These are phyloP conservation scores for Remorina albescens DNA, from an alignment of 2,797 vertebrate species.

Conservation along the genomic window DNA sequence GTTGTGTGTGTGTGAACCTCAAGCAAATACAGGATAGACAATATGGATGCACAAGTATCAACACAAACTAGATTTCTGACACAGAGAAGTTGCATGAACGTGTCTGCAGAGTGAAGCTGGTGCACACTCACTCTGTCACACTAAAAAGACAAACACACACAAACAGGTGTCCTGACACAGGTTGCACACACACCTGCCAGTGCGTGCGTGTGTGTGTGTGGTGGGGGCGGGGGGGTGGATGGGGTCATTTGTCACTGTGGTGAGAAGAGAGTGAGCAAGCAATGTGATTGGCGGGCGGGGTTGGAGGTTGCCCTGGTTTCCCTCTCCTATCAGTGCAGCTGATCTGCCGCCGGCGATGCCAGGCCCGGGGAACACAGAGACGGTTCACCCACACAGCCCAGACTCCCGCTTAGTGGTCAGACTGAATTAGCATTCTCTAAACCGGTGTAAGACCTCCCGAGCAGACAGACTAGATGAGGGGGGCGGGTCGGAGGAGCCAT, in stretches of 20 bases:
- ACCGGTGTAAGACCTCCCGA: slow-evolving; percentile 68
- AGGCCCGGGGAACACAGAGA: slow-evolving; percentile 69
- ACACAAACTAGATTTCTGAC: slow-evolving; percentile 3
- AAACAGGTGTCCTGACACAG: slow-evolving; percentile 59
- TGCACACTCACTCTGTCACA: slow-evolving; percentile 32
- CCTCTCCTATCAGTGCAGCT: slow-evolving; percentile 75
- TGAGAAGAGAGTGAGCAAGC: slow-evolving; percentile 39
- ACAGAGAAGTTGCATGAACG: slow-evolving; percentile 1
- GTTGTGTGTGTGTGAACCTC: no score
- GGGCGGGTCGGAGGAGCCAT: slow-evolving; percentile 29
- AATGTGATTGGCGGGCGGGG: slow-evolving; percentile 68
- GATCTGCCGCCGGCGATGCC: slow-evolving; percentile 76
- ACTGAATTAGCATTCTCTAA: slow-evolving; percentile 78
- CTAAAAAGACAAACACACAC: slow-evolving; percentile 18
- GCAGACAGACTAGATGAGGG: slow-evolving; percentile 41
- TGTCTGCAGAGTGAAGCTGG: slow-evolving; percentile 22
- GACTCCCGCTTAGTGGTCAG: slow-evolving; percentile 77
- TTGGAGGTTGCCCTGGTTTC: slow-evolving; percentile 79
- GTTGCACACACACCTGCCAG: slow-evolving; percentile 68
- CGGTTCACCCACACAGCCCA: slow-evolving; percentile 74
- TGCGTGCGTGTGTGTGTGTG: slow-evolving; percentile 51
- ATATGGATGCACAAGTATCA: neutral
- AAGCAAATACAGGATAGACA: no score
- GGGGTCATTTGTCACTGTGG: slow-evolving; percentile 69
- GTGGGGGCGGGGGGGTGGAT: slow-evolving; percentile 33